Conservation (phyloP, 2,113 vertebrate species). For the Cebidichthys violaceus region DNA sequence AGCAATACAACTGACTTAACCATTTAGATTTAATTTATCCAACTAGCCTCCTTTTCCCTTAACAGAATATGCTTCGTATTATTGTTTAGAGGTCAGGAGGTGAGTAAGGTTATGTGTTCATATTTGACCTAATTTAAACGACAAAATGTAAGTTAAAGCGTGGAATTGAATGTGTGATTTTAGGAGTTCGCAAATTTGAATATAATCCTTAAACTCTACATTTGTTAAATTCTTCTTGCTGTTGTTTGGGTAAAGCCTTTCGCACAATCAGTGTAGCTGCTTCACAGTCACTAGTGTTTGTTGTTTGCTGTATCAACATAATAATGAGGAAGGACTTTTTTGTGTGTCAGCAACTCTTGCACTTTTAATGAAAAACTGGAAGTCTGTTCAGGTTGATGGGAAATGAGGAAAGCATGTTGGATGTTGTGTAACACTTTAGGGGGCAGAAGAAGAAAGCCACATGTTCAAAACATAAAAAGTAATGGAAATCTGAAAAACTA, state of each 20-base stretch:
- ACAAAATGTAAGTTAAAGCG: too few relatives aligned
- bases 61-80: background rate
- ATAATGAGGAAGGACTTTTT: slow-evolving; percentile 4
- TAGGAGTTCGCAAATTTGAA: background rate
- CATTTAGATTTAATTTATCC: background rate
- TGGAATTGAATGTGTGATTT: background rate
- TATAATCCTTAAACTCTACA: background rate
- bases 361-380: slow-evolving; percentile 18
- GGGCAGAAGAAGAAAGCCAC: slow-evolving; percentile 2
- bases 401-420: slow-evolving; percentile 42
- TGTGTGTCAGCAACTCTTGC: background rate
- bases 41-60: background rate
- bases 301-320: slow-evolving; percentile 8
- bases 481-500: slow-evolving; percentile 7
- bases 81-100: background rate
- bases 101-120: background rate
- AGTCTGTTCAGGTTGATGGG: slow-evolving; percentile 28
- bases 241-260: background rate
- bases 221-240: background rate
- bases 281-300: background rate
- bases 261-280: background rate
- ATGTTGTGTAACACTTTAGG: slow-evolving; percentile 26
- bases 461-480: background rate
- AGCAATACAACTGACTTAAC: background rate
- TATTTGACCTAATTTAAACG: background rate